Evolutionary conservation across 1,140 invertebrate genomes (phyloP).

Genomic region (Ctenoplectra terminalis): DNA sequence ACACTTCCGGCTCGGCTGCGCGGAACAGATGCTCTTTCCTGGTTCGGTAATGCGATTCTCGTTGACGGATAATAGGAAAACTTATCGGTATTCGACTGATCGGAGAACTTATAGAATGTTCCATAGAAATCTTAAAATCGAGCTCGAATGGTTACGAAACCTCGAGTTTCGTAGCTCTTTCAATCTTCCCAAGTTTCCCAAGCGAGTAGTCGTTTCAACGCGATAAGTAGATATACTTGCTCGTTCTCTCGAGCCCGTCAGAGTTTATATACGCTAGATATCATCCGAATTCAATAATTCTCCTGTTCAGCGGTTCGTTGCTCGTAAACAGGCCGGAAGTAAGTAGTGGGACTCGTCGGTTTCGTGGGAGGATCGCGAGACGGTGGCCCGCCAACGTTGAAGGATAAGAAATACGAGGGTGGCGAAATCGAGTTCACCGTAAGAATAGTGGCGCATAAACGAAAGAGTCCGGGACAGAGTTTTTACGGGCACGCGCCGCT

Average conservation of each 20-base stretch:
- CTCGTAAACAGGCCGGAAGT: conserved; percentile 28
- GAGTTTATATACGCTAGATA: not conserved
- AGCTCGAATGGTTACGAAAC: not conserved
- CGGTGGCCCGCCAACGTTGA: not conserved
- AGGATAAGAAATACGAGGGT: not conserved
- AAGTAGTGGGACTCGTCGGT: not conserved
- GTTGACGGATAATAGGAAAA: not conserved
- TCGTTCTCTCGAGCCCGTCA: not conserved
- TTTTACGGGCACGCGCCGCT: conserved; percentile 1
- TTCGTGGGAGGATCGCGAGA: not conserved
- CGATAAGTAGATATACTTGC: not conserved
- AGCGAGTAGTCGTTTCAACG: not conserved
- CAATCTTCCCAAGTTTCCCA: not conserved
- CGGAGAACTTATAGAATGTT: not conserved
- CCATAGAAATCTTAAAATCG: not conserved
- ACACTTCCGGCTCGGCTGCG: not conserved
- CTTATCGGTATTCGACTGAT: not conserved
- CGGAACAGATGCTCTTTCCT: not conserved
- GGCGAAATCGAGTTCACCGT: not conserved
- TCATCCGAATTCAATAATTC: not conserved
- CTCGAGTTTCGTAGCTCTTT: not conserved
- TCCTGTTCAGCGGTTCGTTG: not conserved
- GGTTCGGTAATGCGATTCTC: not conserved
- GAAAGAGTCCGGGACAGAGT: not conserved
- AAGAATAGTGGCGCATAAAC: not conserved